These are phyloP conservation scores for Goniozus legneri DNA, from an alignment of 1,140 invertebrate species.

Conservation along the genomic window DNA sequence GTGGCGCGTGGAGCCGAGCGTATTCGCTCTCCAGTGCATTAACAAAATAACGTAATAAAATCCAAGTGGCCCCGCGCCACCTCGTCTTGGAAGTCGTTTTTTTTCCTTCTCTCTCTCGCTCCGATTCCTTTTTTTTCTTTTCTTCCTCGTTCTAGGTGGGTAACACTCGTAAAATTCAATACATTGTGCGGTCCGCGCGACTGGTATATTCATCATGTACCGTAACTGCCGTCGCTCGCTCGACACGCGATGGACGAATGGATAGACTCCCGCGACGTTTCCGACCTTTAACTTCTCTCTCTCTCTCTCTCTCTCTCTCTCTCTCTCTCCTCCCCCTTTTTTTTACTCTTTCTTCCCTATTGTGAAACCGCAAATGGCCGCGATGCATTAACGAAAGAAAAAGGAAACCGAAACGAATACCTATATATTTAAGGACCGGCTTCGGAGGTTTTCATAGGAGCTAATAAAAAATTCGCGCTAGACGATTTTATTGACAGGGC, in stretches of 20 bases:
- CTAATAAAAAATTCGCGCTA: conserved; percentile 15
- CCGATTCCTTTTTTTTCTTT: not conserved
- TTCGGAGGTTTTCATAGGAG: too few species aligned
- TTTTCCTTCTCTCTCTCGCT: not conserved
- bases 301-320: not conserved
- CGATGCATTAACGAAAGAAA: too few species aligned
- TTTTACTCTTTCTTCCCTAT: too few species aligned
- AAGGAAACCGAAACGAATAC: too few species aligned
- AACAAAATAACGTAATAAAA: conserved; percentile 54
- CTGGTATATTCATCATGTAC: conserved; percentile 36
- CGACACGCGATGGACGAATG: conserved; percentile 40
- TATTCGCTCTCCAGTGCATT: too few species aligned
- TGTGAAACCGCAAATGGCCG: too few species aligned
- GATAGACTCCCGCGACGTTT: conserved; percentile 38
- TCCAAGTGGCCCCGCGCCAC: conserved; percentile 32
- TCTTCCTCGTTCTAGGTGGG: conserved; percentile 26
- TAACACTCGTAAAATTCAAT: conserved; percentile 42
- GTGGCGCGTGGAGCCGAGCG: conserved; percentile 13
- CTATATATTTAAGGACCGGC: too few species aligned
- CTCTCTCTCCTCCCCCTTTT: not conserved
- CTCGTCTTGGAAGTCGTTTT: too few species aligned
- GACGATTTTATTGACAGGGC: too few species aligned
- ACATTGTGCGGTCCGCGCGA: conserved; percentile 31
- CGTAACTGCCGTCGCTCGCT: conserved; percentile 29
- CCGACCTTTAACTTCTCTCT: conserved; percentile 5